These are phyloP conservation scores for Myripristis jacobus DNA, from an alignment of 2,797 vertebrate genomes.

Conservation along the genomic window DNA sequence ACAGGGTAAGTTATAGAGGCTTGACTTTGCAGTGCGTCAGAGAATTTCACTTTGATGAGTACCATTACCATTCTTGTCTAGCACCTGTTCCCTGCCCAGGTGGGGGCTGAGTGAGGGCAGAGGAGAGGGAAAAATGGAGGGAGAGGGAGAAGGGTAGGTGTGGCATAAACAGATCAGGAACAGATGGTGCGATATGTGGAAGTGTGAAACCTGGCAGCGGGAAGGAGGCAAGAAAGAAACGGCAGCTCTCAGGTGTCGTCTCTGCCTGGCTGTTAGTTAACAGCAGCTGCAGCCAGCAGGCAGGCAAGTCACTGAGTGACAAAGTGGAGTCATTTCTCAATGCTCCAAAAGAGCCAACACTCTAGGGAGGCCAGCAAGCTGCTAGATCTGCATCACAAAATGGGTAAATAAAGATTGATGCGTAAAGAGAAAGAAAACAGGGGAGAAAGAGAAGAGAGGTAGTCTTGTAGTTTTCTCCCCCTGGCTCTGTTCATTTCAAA, in stretches of 20 bases:
- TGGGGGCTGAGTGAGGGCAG: slow-evolving; percentile 51
- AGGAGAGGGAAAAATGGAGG: slow-evolving; percentile 50
- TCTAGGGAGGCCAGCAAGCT: slow-evolving; percentile 65
- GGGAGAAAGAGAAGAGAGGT: slow-evolving; percentile 10
- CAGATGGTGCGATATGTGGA: slow-evolving; percentile 81
- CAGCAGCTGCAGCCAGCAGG: slow-evolving; percentile 75
- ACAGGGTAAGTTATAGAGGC: slow-evolving; percentile 30
- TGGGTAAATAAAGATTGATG: slow-evolving; percentile 72
- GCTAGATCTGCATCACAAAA: slow-evolving; percentile 72
- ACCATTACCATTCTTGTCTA: slow-evolving; percentile 51
- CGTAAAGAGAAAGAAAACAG: slow-evolving; percentile 37
- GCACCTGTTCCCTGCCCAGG: slow-evolving; percentile 70
- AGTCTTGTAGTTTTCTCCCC: slow-evolving; percentile 36
- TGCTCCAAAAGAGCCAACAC: slow-evolving; percentile 55
- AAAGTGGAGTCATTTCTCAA: slow-evolving; percentile 78
- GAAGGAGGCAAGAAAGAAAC: slow-evolving; percentile 46
- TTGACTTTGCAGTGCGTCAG: slow-evolving; percentile 53
- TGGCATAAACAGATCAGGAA: slow-evolving; percentile 74
- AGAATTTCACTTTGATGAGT: slow-evolving; percentile 56
- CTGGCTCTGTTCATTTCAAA: slow-evolving; percentile 55
- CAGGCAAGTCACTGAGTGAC: slow-evolving; percentile 72
- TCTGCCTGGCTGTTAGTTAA: slow-evolving; percentile 73
- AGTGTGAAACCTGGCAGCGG: slow-evolving; percentile 77
- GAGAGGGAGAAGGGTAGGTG: slow-evolving; percentile 54
- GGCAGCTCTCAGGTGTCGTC: slow-evolving; percentile 68